Base-by-base conservation (phyloP, 2,888 invertebrate species). In the Lucinisca nassula region DNA sequence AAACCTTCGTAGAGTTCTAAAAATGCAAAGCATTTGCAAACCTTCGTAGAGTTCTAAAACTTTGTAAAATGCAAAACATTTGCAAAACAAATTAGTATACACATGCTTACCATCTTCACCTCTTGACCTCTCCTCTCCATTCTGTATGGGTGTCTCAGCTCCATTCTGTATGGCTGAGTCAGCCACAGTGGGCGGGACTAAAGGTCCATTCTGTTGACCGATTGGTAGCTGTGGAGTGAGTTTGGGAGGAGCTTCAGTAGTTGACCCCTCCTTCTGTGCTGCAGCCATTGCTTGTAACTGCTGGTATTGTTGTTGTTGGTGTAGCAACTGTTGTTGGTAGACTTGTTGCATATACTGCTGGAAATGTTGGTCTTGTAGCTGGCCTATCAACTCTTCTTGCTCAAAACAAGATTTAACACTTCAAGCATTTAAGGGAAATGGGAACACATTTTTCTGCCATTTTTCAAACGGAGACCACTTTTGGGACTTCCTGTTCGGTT, bases 261-360 rank as follows among this genome's bases (percentile, higher is more conserved):
- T 49, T 30, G 83, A n/a, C 3, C 77, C 81, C 10, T 40, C 55
- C 80, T 85, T 86, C 61, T 90, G 82, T 32, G 84, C 78, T 12
- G 88, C 83, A 45, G 90, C 88, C 90, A 92, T 92, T 79, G 87
- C 90, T 74, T 95, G 95, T 72, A 95, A 91, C 88, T 95, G 96
- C 85, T 94, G 94, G 95, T 96, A 97, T 95, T 96, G 97, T 94
- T 97, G 97, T 96, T 96, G 96, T 85, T 96, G 96, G 79, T 96
- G 96, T 32, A 95, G 80, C 51, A 96, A 86, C 91, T 96, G 96
- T 85, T 96, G 96, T 90, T 96, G 95, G 90, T 97, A 98, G 55
- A 99, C 97, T 96, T 99, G 99, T 94, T 99, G 98, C 97, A 99
- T 99, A 96, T 99, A 99, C 95, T 99, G 99, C 95, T 99, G 98